Percentiles rank a stretch among this genome's conserved stretches.
Conservation (phyloP, 35 echinoderm and acorn worm genomes). For the Ptychodera flava region DNA sequence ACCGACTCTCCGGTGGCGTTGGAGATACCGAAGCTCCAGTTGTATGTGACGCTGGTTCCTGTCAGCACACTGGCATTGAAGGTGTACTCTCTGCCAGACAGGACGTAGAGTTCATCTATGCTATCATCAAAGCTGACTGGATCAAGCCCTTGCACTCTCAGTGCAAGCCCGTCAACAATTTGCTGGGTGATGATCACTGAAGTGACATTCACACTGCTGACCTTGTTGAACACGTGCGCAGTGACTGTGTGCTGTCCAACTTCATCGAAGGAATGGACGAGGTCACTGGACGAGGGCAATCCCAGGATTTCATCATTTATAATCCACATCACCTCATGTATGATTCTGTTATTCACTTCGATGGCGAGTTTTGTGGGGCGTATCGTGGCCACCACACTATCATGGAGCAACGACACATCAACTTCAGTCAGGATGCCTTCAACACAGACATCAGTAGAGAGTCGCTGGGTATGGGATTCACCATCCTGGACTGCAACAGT, state of each 20-base stretch:
- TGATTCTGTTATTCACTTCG: too few relatives aligned
- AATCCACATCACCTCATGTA: too few relatives aligned
- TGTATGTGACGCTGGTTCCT: background rate
- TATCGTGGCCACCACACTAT: too few relatives aligned
- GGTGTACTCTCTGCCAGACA: background rate
- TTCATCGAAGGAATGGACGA: background rate
- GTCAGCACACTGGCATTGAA: background rate
- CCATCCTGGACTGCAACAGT: background rate
- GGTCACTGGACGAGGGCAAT: background rate
- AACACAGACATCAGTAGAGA: background rate
- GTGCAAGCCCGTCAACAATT: background rate
- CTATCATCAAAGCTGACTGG: background rate
- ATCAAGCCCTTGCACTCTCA: background rate
- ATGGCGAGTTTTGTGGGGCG: too few relatives aligned
- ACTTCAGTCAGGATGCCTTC: background rate
- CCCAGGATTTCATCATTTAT: background rate
- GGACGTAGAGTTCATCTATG: background rate
- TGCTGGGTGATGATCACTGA: background rate
- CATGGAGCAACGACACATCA: background rate
- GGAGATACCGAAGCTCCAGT: background rate
- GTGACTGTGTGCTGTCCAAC: background rate
- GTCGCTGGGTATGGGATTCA: background rate
- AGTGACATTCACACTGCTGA: background rate
- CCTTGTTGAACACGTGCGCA: background rate
- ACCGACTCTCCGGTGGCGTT: background rate